Conservation (phyloP, 2,797 vertebrate genomes). For the Tympanoctomys barrerae region DNA sequence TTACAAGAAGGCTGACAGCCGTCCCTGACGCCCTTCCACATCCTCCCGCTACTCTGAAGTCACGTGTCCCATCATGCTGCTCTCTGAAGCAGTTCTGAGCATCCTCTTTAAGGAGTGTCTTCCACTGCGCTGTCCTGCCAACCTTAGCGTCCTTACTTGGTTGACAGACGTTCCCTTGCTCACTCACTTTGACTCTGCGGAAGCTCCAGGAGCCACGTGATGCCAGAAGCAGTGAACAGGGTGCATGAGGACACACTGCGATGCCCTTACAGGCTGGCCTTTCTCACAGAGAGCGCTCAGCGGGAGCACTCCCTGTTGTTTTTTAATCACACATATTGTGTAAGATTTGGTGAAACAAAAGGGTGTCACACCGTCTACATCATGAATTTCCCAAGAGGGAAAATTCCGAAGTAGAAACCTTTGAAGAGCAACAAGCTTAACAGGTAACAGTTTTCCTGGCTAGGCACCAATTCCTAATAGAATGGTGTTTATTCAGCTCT, state of each 20-base stretch:
- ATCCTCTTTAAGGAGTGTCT: not conserved
- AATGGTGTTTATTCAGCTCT: not conserved
- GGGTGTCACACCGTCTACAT: not conserved
- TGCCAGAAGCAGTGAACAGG: not conserved
- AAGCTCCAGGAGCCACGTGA: not conserved
- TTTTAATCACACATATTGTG: not conserved
- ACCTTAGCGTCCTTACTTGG: not conserved
- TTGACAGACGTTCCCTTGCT: not conserved
- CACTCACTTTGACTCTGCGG: not conserved
- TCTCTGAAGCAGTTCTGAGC: not conserved
- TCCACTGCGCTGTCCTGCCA: not conserved
- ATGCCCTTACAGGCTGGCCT: not conserved
- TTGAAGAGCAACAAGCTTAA: not conserved
- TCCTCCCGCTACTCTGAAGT: not conserved
- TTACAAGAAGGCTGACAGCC: not conserved
- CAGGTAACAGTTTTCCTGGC: not conserved
- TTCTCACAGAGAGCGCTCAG: not conserved
- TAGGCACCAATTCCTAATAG: not conserved
- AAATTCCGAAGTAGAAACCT: not conserved
- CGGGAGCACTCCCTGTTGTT: not conserved
- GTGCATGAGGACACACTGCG: not conserved
- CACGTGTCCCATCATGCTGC: not conserved
- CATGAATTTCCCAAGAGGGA: not conserved
- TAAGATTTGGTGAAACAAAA: conserved; percentile 3
- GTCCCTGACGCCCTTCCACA: not conserved